Percentiles rank a stretch among this genome's conserved stretches.
Evolutionary conservation across 1,140 invertebrate genomes (phyloP).

Genomic region (Ceratina japonica): DNA sequence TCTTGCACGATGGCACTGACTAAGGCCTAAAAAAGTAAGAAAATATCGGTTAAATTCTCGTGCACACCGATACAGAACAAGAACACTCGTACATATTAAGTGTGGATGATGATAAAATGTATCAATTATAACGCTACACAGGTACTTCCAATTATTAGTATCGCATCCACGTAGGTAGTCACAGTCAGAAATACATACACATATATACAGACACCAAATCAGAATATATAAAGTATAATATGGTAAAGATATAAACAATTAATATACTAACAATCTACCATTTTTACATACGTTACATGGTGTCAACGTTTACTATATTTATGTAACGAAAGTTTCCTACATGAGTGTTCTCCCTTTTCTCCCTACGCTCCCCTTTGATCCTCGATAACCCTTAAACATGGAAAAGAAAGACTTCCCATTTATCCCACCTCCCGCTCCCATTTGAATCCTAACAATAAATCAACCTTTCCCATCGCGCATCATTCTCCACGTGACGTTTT

Average conservation of each 20-base stretch:
- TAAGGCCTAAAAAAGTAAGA: constrained; percentile 54
- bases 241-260: constrained; percentile 59
- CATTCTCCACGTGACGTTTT: constrained; percentile 62
- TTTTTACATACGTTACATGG: constrained; percentile 62
- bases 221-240: constrained; percentile 52
- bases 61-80: constrained; percentile 7
- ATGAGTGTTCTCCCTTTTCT: constrained; percentile 27
- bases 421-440: background rate
- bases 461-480: constrained; percentile 38
- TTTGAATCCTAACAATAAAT: constrained; percentile 17
- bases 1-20: constrained; percentile 36
- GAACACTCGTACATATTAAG: background rate
- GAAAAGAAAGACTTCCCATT: constrained; percentile 35
- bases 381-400: background rate
- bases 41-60: background rate
- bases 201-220: constrained; percentile 9
- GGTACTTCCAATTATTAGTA: background rate
- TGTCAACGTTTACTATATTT: constrained; percentile 62
- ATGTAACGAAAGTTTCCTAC: constrained; percentile 46
- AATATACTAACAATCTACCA: constrained; percentile 64
- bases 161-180: no score
- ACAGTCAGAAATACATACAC: background rate
- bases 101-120: constrained; percentile 5
- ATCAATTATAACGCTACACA: constrained; percentile 18
- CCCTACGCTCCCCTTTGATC: background rate